Percentiles rank a stretch among this genome's conserved stretches.
Conservation (phyloP, 2,797 vertebrate species). For the Oophaga sylvatica region DNA sequence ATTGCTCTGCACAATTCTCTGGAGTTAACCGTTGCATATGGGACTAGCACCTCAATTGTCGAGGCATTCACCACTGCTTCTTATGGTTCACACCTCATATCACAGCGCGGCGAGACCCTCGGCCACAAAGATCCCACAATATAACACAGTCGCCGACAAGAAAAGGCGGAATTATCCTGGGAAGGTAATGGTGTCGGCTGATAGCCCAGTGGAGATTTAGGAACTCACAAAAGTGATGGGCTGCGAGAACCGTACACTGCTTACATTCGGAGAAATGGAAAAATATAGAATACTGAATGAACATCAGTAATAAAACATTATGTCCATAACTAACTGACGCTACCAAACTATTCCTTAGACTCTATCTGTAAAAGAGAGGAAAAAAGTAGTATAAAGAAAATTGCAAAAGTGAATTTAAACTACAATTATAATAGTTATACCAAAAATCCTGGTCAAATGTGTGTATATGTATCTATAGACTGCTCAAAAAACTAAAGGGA, state of each 20-base stretch:
- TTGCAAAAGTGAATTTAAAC: too few relatives aligned
- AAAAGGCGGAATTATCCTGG: constrained; percentile 45
- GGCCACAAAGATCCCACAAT: constrained; percentile 25
- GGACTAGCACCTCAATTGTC: constrained; percentile 43
- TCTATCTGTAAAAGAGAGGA: too few relatives aligned
- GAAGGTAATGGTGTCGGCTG: constrained; percentile 29
- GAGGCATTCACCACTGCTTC: constrained; percentile 22
- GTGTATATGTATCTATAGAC: too few relatives aligned
- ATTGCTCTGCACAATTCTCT: constrained; percentile 29
- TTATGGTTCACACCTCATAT: constrained; percentile 41
- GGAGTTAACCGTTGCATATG: constrained; percentile 30
- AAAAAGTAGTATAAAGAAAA: too few relatives aligned
- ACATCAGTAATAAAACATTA: too few relatives aligned
- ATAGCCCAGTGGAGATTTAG: constrained; percentile 35
- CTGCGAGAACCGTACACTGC: constrained; percentile 7
- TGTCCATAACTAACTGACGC: too few relatives aligned
- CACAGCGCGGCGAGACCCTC: neutral
- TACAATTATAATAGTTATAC: too few relatives aligned
- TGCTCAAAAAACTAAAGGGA: too few relatives aligned
- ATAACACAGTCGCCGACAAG: constrained; percentile 39
- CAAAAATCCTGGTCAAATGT: too few relatives aligned
- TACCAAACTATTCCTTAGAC: too few relatives aligned
- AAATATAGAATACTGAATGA: neutral
- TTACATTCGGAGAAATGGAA: neutral
- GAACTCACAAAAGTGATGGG: constrained; percentile 19